Evolutionary conservation across 2,113 vertebrate genomes (phyloP).

Genomic region (Accipiter virgatus): DNA sequence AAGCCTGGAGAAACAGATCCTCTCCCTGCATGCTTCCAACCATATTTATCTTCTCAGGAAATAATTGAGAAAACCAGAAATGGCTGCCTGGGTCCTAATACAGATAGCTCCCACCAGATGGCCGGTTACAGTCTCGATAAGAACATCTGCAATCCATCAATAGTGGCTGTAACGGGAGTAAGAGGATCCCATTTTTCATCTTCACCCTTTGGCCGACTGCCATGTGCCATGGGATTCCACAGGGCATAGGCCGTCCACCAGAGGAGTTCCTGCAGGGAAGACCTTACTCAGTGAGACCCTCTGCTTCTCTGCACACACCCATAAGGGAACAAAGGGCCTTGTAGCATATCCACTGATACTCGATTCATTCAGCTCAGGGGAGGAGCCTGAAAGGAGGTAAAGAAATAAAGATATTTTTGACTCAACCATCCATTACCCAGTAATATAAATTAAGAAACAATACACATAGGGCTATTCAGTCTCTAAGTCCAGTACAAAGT

Average conservation of each 20-base stretch:
- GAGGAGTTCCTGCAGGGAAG: neutral
- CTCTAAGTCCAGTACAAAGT: neutral
- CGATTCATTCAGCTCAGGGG: neutral
- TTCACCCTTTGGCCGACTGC: neutral
- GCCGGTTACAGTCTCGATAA: neutral
- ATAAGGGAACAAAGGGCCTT: neutral
- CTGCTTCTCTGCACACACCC: neutral
- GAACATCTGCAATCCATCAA: neutral
- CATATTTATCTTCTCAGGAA: neutral
- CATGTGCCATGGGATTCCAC: neutral
- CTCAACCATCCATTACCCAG: neutral
- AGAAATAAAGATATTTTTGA: neutral
- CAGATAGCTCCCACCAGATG: neutral
- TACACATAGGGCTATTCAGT: neutral
- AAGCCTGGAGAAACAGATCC: neutral
- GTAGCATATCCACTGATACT: neutral
- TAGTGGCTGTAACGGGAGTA: neutral
- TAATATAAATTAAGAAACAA: neutral
- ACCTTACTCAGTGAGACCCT: neutral
- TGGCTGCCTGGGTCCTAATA: neutral
- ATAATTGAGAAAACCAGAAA: neutral
- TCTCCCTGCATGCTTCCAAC: neutral
- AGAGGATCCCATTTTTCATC: neutral
- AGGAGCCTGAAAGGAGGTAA: neutral
- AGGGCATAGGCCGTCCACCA: neutral